Evolutionary conservation across 2,113 vertebrate species (phyloP).

Genomic region (Trochalopteron elliotii): DNA sequence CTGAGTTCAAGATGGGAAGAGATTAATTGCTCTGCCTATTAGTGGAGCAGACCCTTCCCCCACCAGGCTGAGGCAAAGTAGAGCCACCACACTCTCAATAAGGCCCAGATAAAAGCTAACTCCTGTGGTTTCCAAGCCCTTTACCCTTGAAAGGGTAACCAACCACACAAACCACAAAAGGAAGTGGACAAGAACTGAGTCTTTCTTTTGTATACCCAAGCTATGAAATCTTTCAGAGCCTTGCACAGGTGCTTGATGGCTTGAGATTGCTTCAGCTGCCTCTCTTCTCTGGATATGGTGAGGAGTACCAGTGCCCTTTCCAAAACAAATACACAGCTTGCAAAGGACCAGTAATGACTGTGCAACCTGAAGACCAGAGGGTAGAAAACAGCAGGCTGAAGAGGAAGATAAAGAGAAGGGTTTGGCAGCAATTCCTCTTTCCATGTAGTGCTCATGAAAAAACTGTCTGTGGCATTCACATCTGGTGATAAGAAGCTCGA

Average conservation of each 20-base stretch:
- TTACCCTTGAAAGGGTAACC: neutral
- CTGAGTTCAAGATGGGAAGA: neutral
- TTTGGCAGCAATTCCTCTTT: neutral
- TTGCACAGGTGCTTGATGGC: neutral
- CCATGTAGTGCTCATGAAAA: neutral
- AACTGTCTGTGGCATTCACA: neutral
- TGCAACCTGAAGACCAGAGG: neutral
- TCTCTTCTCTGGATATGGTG: neutral
- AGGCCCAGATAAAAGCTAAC: neutral
- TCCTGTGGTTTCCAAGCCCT: neutral
- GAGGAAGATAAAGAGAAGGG: neutral
- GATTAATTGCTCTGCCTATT: neutral
- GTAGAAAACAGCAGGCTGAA: neutral
- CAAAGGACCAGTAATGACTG: neutral
- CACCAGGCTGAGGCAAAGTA: neutral
- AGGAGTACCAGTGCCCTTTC: neutral
- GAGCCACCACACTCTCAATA: neutral
- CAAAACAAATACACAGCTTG: neutral
- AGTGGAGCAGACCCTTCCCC: neutral
- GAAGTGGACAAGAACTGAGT: neutral
- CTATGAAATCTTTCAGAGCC: neutral
- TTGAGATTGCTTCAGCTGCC: neutral
- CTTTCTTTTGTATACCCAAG: neutral
- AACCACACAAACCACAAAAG: neutral
- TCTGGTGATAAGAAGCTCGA: neutral